These are phyloP conservation scores for Diplazon laetatorius DNA, from an alignment of 2,888 invertebrate genomes.

Conservation along the genomic window DNA sequence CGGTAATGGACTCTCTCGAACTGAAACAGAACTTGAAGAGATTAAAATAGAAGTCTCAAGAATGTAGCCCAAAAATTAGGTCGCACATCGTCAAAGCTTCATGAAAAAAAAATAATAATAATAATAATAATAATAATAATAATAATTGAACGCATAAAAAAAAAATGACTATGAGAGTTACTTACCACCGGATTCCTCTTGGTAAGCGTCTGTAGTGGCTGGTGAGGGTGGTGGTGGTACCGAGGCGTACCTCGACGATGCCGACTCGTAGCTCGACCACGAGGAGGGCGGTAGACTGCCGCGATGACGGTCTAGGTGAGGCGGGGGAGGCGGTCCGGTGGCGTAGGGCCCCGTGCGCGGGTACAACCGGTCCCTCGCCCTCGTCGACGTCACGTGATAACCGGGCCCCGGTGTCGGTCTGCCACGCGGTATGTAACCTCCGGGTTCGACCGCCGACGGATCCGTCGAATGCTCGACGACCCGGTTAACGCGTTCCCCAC, in stretches of 20 bases:
- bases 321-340: conserved; percentile 81
- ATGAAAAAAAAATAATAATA: too few relatives aligned
- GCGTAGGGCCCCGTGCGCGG: conserved; percentile 79
- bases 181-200: conserved; percentile 78
- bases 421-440: conserved; percentile 78
- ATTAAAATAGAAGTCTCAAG: too few relatives aligned
- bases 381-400: conserved; percentile 81
- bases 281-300: conserved; percentile 77
- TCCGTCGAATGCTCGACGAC: conserved; percentile 78
- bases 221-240: conserved; percentile 79
- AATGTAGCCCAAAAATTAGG: too few relatives aligned
- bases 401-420: conserved; percentile 77
- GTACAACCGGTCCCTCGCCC: conserved; percentile 81
- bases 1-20: too few relatives aligned
- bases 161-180: neutral
- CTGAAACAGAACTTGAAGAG: too few relatives aligned
- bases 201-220: conserved; percentile 77
- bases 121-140: too few relatives aligned
- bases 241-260: conserved; percentile 78
- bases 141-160: too few relatives aligned
- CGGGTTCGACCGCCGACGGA: conserved; percentile 78
- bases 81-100: too few relatives aligned
- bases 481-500: conserved; percentile 76
- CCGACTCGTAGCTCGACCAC: conserved; percentile 79
- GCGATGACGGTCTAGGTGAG: conserved; percentile 80